Evolutionary conservation across 2,888 invertebrate genomes (phyloP), one percentile per base, ranked within the genome.

Genomic region (Lymantria monacha): DNA sequence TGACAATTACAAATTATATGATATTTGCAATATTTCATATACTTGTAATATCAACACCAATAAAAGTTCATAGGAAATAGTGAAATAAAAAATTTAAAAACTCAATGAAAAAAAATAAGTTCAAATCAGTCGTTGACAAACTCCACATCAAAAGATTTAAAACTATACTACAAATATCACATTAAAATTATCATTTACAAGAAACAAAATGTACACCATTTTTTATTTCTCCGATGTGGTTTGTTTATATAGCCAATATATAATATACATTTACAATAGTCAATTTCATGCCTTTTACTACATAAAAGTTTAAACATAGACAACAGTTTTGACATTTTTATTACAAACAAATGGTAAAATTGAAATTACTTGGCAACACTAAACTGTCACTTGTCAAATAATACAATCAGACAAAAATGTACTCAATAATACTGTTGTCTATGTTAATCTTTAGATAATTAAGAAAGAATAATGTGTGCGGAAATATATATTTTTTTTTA

Each of bases 161-260:
- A 41, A 14, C 41, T 41, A 14, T 65, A 59, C 49, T 51, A 48
- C 57, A 50, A 67, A 60, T 72, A 72, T 72, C 72, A 72, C 72
- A 66, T 55, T 49, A 51, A 69, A 67, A 59, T 51, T 57, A 65
- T 55, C 55, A 48, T 51, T n/a, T 36, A 48, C 48, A 31, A 22
- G 57, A 55, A 49, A 57, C 41, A 50, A 53, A 59, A 61, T 57
- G 42, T 68, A 59, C 60, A 57, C 40, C 51, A 51, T 30, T 5
- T 46, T 41, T 30, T 8, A 30, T n/a, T n/a, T n/a, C n/a, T n/a
- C n/a, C n/a, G n/a, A n/a, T n/a, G n/a, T n/a, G n/a, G n/a, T n/a
- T n/a, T n/a, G n/a, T n/a, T n/a, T n/a, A n/a, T n/a, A n/a, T n/a
- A n/a, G n/a, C n/a, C n/a, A n/a, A n/a, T n/a, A n/a, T n/a, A n/a